Evolutionary conservation across 1,140 invertebrate genomes (phyloP).

Genomic region (Orussus abietinus): DNA sequence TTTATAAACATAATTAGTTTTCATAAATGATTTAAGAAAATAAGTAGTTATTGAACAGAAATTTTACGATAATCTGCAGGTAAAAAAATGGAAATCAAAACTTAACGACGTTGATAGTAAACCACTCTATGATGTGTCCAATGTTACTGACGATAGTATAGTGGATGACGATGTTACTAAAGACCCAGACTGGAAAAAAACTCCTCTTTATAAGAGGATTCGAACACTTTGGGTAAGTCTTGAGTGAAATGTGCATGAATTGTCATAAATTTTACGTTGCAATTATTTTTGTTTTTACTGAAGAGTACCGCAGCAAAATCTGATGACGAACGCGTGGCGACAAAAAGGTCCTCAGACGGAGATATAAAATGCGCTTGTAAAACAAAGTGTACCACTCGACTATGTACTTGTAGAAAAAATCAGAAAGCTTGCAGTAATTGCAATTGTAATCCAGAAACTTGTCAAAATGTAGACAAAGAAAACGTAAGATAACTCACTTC

Average conservation of each 20-base stretch:
- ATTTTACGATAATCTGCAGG: no score
- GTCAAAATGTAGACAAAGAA: slow-evolving; percentile 47
- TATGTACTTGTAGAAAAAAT: slow-evolving; percentile 60
- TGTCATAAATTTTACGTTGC: slow-evolving; percentile 11
- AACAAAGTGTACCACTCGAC: slow-evolving; percentile 55
- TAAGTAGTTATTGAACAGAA: no score
- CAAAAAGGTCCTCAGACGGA: slow-evolving; percentile 55
- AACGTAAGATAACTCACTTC: no score
- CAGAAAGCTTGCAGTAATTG: slow-evolving; percentile 51
- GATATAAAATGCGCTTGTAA: slow-evolving; percentile 60
- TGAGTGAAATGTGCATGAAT: slow-evolving; percentile 6
- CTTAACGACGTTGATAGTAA: no score
- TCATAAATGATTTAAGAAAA: no score
- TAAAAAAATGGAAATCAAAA: no score
- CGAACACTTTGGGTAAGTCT: slow-evolving; percentile 29
- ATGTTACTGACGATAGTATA: slow-evolving; percentile 35
- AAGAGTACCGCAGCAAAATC: slow-evolving; percentile 27
- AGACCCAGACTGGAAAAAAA: slow-evolving; percentile 68
- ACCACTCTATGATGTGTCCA: no score
- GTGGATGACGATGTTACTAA: slow-evolving; percentile 53
- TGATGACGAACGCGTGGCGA: slow-evolving; percentile 14
- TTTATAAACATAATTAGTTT: no score
- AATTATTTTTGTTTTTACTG: slow-evolving; percentile 13
- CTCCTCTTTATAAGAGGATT: slow-evolving; percentile 54
- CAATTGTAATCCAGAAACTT: slow-evolving; percentile 53